Percentiles rank a stretch among this genome's conserved stretches.
Evolutionary conservation across 2,888 invertebrate species (phyloP).

Genomic region (Cylloceria caligata): DNA sequence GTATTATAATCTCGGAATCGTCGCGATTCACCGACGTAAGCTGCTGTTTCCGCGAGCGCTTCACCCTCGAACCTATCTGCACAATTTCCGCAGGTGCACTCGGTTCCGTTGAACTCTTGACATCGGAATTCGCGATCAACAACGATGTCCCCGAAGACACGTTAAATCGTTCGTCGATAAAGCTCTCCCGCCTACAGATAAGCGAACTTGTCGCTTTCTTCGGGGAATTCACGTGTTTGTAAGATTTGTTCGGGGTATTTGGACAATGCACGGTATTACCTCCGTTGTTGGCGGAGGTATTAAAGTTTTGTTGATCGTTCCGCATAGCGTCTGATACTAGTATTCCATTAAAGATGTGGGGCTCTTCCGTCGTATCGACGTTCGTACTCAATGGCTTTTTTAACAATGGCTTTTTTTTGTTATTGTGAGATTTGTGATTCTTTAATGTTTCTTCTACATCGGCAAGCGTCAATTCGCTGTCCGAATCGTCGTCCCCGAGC

Average conservation of each 20-base stretch:
- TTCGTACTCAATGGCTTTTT: not conserved
- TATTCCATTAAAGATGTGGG: not conserved
- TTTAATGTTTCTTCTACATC: constrained; percentile 79
- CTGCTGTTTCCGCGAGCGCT: constrained; percentile 82
- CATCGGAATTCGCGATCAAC: constrained; percentile 31
- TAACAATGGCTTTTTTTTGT: not conserved
- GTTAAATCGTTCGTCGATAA: not conserved
- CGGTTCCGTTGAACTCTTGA: constrained; percentile 7
- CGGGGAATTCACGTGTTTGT: constrained; percentile 18
- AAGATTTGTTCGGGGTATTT: constrained; percentile 20
- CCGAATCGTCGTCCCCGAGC: constrained; percentile 78
- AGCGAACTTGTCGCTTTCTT: constrained; percentile 57
- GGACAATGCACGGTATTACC: not conserved
- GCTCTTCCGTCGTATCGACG: not conserved
- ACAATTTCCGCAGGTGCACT: constrained; percentile 15
- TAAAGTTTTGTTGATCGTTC: not conserved
- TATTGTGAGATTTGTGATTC: constrained; percentile 67
- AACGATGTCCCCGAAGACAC: constrained; percentile 23
- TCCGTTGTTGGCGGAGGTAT: not conserved
- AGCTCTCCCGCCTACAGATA: constrained; percentile 36
- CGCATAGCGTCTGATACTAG: not conserved
- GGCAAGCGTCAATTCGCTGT: constrained; percentile 81
- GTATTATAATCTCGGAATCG: constrained; percentile 83
- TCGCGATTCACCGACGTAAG: constrained; percentile 81
- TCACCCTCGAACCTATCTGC: constrained; percentile 71